A percentile compares a stretch with the other conserved stretches of the same genome.
These are phyloP conservation scores for Corvus moneduloides DNA, from an alignment of 2,113 vertebrate species.

Conservation along the genomic window DNA sequence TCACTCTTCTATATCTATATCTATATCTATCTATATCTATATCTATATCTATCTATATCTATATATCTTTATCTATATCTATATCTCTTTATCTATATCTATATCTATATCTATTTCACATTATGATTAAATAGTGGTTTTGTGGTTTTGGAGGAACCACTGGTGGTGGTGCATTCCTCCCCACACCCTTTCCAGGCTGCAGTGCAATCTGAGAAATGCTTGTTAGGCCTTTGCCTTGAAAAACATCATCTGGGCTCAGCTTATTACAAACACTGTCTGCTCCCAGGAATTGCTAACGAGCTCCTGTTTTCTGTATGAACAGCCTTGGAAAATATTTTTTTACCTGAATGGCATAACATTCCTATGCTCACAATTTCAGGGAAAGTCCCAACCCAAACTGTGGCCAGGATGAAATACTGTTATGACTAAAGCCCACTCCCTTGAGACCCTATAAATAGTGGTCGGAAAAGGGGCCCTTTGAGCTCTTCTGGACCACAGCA, in stretches of 20 bases:
- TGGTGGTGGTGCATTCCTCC: neutral
- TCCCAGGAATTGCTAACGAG: accelerated
- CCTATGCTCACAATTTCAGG: no score
- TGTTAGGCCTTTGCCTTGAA: neutral
- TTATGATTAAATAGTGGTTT: neutral
- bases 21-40: neutral
- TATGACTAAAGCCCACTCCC: neutral
- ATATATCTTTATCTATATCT: neutral
- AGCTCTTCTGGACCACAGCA: neutral
- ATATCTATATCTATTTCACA: neutral
- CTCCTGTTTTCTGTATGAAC: neutral
- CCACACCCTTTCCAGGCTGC: neutral
- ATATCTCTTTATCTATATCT: neutral
- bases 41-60: neutral
- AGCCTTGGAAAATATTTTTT: neutral
- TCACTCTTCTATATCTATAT: neutral
- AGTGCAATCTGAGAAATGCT: neutral
- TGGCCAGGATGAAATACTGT: no score
- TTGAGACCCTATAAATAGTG: accelerated
- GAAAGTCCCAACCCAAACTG: accelerated
- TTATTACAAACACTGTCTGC: neutral
- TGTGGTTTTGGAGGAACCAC: neutral
- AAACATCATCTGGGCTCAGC: neutral
- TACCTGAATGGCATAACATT: neutral
- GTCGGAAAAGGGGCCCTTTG: neutral